Evolutionary conservation across 1,140 invertebrate genomes (phyloP).

Genomic region (Trypoxylus dichotomus): DNA sequence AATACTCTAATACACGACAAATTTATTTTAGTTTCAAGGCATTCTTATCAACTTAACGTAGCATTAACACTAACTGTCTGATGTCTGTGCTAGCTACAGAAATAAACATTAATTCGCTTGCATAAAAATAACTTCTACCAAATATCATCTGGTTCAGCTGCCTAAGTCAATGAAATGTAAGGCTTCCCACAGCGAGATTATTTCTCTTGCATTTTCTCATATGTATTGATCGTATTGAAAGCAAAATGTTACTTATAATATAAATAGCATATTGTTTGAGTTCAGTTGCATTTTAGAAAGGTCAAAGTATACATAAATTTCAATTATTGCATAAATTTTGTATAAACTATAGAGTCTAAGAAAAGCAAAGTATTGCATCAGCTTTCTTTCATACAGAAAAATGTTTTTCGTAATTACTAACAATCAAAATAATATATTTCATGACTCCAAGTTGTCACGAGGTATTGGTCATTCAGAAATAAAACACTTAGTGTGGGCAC

Average conservation of each 20-base stretch:
- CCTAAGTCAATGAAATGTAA: neutral
- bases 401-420: no score
- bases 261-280: neutral
- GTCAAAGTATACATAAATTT: neutral
- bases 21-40: no score
- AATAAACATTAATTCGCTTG: neutral
- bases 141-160: neutral
- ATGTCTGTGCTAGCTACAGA: neutral
- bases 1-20: no score
- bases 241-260: no score
- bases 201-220: neutral
- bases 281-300: neutral
- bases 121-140: neutral
- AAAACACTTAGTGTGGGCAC: neutral
- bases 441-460: no score
- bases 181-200: neutral
- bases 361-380: neutral
- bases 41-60: neutral
- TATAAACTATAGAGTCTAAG: neutral
- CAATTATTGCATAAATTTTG: neutral
- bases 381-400: neutral
- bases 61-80: neutral
- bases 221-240: neutral
- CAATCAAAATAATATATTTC: no score
- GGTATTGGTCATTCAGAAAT: no score